Evolutionary conservation across 1,140 invertebrate genomes (phyloP).

Genomic region (Nomia melanderi): DNA sequence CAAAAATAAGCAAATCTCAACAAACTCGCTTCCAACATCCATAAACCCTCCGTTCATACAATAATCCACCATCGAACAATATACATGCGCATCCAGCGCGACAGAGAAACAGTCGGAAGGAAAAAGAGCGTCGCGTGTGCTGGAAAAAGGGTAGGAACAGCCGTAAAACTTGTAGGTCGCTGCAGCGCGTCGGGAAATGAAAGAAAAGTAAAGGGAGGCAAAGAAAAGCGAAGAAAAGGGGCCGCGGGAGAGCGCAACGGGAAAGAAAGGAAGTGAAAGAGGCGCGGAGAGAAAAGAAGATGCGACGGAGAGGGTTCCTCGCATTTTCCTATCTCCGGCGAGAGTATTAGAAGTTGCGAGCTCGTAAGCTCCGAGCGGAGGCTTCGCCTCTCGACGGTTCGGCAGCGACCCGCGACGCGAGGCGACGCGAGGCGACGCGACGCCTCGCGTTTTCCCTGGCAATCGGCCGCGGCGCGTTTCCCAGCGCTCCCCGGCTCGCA

Average conservation of each 20-base stretch:
- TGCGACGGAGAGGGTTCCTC: background rate
- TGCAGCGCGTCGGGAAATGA: background rate
- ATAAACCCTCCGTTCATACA: too few species aligned
- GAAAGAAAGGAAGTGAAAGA: background rate
- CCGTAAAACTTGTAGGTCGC: conserved; percentile 44
- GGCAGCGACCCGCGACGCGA: background rate
- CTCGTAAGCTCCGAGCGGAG: conserved; percentile 34
- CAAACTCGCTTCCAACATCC: too few species aligned
- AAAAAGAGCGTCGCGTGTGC: background rate
- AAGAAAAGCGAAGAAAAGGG: conserved; percentile 31
- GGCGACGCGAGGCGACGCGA: too few species aligned
- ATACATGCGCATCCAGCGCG: too few species aligned
- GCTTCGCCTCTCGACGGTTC: conserved; percentile 6
- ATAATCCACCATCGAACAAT: too few species aligned
- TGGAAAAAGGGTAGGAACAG: conserved; percentile 20
- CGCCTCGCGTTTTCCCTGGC: too few species aligned
- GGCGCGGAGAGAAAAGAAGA: background rate
- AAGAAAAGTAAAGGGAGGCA: background rate
- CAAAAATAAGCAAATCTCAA: too few species aligned
- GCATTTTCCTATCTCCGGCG: conserved; percentile 48
- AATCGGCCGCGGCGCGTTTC: background rate
- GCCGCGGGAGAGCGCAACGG: too few species aligned
- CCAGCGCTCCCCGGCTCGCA: background rate
- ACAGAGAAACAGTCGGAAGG: too few species aligned
- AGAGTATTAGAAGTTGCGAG: conserved; percentile 51